Conservation (phyloP, 2,888 invertebrate species). For the Trissoscelio sp. region DNA sequence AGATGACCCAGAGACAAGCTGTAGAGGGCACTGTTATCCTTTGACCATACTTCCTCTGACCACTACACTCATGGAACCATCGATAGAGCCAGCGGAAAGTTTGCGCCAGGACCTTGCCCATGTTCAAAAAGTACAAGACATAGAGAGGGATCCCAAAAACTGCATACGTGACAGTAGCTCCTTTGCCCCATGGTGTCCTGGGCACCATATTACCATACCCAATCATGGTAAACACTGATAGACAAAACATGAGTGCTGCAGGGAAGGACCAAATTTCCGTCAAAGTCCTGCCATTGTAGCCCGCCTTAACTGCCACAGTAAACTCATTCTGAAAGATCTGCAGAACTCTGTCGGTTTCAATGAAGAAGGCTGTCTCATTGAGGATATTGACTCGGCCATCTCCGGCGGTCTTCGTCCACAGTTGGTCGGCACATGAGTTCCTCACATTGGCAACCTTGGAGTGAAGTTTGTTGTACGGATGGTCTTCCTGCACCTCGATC, state of each 20-base stretch:
- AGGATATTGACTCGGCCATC: conserved; percentile 86
- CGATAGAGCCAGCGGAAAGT: conserved; percentile 86
- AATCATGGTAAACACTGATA: conserved; percentile 96
- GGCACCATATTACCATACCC: conserved; percentile 95
- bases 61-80: conserved; percentile 81
- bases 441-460: conserved; percentile 84
- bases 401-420: conserved; percentile 89
- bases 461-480: conserved; percentile 76
- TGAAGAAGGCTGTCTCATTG: conserved; percentile 87
- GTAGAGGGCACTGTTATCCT: conserved; percentile 94
- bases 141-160: conserved; percentile 95
- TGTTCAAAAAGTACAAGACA: conserved; percentile 93
- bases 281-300: conserved; percentile 87
- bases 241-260: conserved; percentile 93
- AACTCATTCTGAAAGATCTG: conserved; percentile 88
- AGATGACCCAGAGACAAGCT: conserved; percentile 94
- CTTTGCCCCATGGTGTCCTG: conserved; percentile 92
- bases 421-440: conserved; percentile 85
- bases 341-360: conserved; percentile 86
- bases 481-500: conserved; percentile 88
- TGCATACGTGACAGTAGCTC: conserved; percentile 93
- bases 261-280: conserved; percentile 93
- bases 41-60: conserved; percentile 85
- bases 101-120: conserved; percentile 93
- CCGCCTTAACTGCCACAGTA: conserved; percentile 86